Base-by-base conservation (phyloP, 2,888 invertebrate species). In the Glomeris marginata region DNA sequence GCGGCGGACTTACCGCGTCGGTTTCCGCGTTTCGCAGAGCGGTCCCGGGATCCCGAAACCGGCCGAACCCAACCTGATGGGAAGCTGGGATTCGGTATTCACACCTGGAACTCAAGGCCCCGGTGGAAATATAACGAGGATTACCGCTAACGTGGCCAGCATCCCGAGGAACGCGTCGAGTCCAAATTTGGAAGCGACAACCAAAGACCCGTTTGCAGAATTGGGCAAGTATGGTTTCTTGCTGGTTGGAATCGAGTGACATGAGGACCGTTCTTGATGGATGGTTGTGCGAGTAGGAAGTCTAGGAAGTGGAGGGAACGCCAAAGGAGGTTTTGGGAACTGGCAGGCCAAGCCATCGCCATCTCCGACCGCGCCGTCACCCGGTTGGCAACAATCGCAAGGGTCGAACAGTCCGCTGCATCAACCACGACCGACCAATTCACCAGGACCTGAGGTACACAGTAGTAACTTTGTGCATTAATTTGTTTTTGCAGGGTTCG, bases 51-150 rank as follows among this genome's bases (percentile, higher is more conserved):
- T 28, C 28, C 28, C 28, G 28, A 28, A 28, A 28, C 28, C 28
- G 28, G 28, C 28, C 36, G 54, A 54, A 16, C 45, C 54, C 1
- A 54, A 45, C 36, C 41, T 54, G 16, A 54, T 54, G 54, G 54
- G 54, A 18, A 54, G 54, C 49, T 54, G 51, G 54, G 54, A 54
- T 15, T 54, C 54, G 33, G 52, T 54, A 2, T 54, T 54, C 36
- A 46, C 37, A n/a, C 49, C 51, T 16, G 40, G 33, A 11, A 21
- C 45, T 4, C 42, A 16, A 10, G 35, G 35, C 2, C 34, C 8
- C 1, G 21, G 18, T 4, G 41, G 44, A 4, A 41, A 15, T n/a
- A 33, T 28, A 16, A 34, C 50, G 11, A 41, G 11, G n/a, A 49
- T 45, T 20, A 18, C 37, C 13, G n/a, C 37, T 33, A 22, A 46